Evolutionary conservation across 92 coral and sea anemone genomes (phyloP).

Genomic region (Plumapathes pennacea): DNA sequence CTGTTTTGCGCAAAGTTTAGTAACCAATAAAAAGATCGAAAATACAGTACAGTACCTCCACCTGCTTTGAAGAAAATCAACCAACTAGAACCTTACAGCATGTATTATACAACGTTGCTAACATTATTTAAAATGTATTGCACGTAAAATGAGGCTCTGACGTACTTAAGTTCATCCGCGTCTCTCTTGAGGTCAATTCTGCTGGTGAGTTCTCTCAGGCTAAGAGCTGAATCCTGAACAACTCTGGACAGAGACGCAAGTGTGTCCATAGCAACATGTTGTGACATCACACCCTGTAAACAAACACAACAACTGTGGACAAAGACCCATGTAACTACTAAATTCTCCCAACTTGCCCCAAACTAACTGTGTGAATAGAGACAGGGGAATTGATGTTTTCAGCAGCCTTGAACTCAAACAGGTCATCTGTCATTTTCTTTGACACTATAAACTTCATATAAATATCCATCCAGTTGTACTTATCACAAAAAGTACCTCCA

Average conservation of each 20-base stretch:
- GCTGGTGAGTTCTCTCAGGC: slow-evolving; percentile 70
- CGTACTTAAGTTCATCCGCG: slow-evolving; percentile 93
- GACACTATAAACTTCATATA: no score
- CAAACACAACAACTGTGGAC: neutral
- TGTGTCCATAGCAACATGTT: slow-evolving; percentile 70
- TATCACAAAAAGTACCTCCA: slow-evolving; percentile 65
- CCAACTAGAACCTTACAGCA: no score
- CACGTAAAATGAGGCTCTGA: neutral
- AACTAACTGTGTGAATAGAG: neutral
- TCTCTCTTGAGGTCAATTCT: slow-evolving; percentile 83
- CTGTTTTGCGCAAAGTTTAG: no score
- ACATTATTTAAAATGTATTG: neutral
- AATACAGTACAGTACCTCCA: no score
- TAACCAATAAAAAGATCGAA: no score
- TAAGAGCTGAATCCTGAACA: slow-evolving; percentile 80
- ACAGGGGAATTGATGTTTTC: no score
- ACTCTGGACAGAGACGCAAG: slow-evolving; percentile 70
- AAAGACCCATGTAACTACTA: neutral
- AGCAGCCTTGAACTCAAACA: no score
- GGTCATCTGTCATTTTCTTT: no score
- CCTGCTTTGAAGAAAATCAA: no score
- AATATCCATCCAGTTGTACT: no score
- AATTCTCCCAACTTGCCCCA: neutral
- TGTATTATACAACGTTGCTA: neutral
- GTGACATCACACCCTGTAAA: slow-evolving; percentile 59